Conservation (phyloP, 2,113 vertebrate species). For the Ceyx margarethae region DNA sequence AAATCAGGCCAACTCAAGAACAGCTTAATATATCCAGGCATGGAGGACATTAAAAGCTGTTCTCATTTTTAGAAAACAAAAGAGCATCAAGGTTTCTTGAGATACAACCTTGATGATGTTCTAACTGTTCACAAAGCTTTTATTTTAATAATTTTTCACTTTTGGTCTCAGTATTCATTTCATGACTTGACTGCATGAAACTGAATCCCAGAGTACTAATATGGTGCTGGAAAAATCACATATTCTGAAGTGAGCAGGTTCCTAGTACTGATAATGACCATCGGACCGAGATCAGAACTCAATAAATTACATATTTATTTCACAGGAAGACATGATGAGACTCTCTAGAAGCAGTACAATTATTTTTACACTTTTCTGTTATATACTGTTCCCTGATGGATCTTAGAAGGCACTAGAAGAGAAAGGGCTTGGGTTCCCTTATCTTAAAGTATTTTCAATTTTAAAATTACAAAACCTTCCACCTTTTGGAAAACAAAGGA, state of each 20-base stretch:
- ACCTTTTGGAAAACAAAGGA: not conserved
- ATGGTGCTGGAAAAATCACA: not conserved
- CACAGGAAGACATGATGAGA: not conserved
- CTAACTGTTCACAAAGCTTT: not conserved
- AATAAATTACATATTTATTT: not conserved
- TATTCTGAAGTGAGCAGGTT: not conserved
- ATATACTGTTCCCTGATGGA: not conserved
- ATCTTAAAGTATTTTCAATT: not conserved
- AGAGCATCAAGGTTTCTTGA: not conserved
- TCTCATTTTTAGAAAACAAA: not conserved
- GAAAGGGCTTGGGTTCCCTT: not conserved
- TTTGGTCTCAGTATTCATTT: not conserved
- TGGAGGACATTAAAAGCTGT: not conserved
- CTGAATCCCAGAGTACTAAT: not conserved
- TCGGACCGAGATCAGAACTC: not conserved
- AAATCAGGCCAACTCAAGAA: not conserved
- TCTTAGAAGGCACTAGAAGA: not conserved
- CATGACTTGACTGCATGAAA: rapidly evolving
- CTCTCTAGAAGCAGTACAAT: not conserved
- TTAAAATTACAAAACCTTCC: not conserved
- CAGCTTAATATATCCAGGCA: not conserved
- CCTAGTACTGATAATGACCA: not conserved
- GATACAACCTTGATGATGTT: not conserved
- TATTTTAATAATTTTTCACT: not conserved
- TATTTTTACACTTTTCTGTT: not conserved